Conservation (phyloP, 2,888 invertebrate genomes). For the Andricus quercusramuli region DNA sequence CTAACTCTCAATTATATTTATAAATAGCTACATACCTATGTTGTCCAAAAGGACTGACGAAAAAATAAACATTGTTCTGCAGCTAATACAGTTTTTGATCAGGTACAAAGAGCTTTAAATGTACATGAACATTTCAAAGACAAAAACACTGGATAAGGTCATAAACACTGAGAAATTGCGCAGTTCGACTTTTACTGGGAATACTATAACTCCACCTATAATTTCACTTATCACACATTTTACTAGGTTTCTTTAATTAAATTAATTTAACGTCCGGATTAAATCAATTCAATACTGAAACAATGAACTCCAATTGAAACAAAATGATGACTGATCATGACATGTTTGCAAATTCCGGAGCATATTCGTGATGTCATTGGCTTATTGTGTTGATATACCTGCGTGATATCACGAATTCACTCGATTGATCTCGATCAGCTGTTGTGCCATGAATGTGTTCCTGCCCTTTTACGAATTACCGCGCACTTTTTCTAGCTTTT, state of each 20-base stretch:
- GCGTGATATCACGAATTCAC: rapidly evolving
- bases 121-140: too few species aligned
- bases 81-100: too few species aligned
- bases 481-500: too few species aligned
- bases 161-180: neutral
- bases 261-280: neutral
- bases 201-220: neutral
- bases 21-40: neutral
- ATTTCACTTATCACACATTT: neutral
- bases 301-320: neutral
- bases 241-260: too few species aligned
- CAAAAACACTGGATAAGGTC: neutral
- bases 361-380: neutral
- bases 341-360: neutral
- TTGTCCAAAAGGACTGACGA: neutral
- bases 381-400: too few species aligned
- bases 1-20: neutral
- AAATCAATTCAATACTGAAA: neutral
- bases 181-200: neutral
- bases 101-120: too few species aligned
- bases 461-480: too few species aligned
- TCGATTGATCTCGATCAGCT: too few species aligned
- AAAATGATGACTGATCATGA: neutral
- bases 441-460: too few species aligned
- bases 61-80: neutral